Base-by-base conservation (phyloP, 2,113 vertebrate species). In the Rhabdornis inornatus region DNA sequence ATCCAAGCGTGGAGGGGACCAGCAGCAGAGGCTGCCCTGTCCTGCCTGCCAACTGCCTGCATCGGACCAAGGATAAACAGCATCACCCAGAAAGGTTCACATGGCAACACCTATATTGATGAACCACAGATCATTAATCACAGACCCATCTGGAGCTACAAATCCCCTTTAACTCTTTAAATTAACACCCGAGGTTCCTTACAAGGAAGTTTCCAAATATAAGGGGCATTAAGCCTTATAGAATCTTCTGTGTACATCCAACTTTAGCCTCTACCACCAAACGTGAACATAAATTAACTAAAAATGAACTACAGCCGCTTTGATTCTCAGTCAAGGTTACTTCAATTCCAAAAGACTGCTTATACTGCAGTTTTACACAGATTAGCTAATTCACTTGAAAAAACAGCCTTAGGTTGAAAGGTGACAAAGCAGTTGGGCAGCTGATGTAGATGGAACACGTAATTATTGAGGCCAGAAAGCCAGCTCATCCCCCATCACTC, bases 291-390 rank as follows among this genome's bases (percentile, higher is more conserved):
- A 83, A 93, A 90, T 94, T 76, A 90, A 80, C 63, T 44, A 85
- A 40, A 93, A 94, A 87, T 57, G 3, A 94, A 74, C 85, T 94
- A 94, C 42, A 86, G 83, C 64, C 9, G 2, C 80, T 91, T 68
- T 55, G 64, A 81, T 63, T 66, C 63, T 56, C 71, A 65, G 50
- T 69, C 53, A 96, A 95, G 92, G 88, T 93, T 89, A 95, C 19
- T 86, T 83, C 83, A 93, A 81, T 93, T 94, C 86, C 86, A 75
- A 63, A 92, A 33, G 45, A 97, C 27, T 87, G 92, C 89, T 94
- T 96, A 95, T 94, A 78, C 15, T 90, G 92, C 94, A 87, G 77
- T 90, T 97, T 94, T 78, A 94, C 55, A 81, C 35, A 89, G 90
- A 92, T 93, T 89, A 95, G 77, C 42, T 92, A 93, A 90, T 76